These are phyloP conservation scores for Drosophila neoperkinsi DNA, from an alignment of 2,888 invertebrate species.

Conservation along the genomic window DNA sequence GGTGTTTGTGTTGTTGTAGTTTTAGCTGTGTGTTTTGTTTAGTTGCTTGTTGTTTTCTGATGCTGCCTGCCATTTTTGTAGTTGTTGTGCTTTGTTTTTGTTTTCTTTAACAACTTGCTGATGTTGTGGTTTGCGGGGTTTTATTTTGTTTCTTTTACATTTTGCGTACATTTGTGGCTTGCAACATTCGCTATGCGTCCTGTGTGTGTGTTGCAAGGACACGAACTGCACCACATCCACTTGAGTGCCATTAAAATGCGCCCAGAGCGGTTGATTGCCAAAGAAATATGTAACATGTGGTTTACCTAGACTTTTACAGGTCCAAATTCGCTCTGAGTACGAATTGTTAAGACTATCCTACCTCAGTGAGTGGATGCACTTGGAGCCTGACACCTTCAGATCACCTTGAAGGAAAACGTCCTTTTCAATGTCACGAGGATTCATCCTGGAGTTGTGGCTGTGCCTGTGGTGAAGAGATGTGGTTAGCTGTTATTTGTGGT, in stretches of 20 bases:
- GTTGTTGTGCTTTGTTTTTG: slow-evolving; percentile 43
- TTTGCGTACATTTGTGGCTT: slow-evolving; percentile 40
- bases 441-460: slow-evolving; percentile 9
- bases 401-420: slow-evolving; percentile 48
- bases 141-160: slow-evolving; percentile 13
- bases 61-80: slow-evolving; percentile 54
- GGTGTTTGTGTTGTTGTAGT: slow-evolving; percentile 22
- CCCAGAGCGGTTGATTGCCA: slow-evolving; percentile 76
- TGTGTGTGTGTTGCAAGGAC: slow-evolving; percentile 55
- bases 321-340: slow-evolving; percentile 16
- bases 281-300: slow-evolving; percentile 76
- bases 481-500: slow-evolving; percentile 40
- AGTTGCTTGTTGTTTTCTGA: slow-evolving; percentile 33
- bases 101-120: slow-evolving; percentile 65
- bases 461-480: slow-evolving; percentile 1
- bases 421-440: slow-evolving; percentile 34
- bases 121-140: slow-evolving; percentile 51
- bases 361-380: slow-evolving; percentile 35
- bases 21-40: background rate
- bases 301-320: slow-evolving; percentile 68
- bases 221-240: slow-evolving; percentile 62
- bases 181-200: slow-evolving; percentile 11
- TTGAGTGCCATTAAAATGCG: slow-evolving; percentile 74
- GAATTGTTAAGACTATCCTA: background rate
- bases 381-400: slow-evolving; percentile 56